Base-by-base conservation (phyloP, 2,888 invertebrate genomes). In the Heliconius charithonia region DNA sequence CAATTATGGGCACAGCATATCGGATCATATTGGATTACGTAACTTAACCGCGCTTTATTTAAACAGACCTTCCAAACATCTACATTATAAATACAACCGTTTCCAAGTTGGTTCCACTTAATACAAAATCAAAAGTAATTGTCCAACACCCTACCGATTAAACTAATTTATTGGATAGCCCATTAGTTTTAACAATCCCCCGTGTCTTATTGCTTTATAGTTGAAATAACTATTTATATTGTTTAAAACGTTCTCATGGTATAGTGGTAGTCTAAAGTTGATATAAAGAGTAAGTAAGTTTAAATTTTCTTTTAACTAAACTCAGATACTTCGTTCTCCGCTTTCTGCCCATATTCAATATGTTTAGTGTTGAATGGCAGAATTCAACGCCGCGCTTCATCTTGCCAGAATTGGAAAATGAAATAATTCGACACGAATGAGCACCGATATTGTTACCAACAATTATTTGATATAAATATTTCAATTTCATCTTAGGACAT, bases 71-170 rank as follows among this genome's bases (percentile, higher is more conserved):
- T n/a, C 4, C 12, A n/a, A 32, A 71, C 19, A 71, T 56, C 56
- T 71, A 56, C 29, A 29, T 29, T 56, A 56, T 56, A 72, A 56
- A 51, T n/a, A 51, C 59, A 51, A 51, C 1, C 51, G 22, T n/a
- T 16, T 25, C 37, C 59, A 62, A 63, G 9, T 74, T 41, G n/a
- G 41, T 74, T 37, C 62, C 74, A 74, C 63, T 74, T 63, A 74
- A 74, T 74, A 74, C 27, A 63, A 74, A 74, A 74, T 74, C 74
- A 74, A 74, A 74, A 74, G 74, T 74, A 74, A 74, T 74, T 74
- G 74, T 63, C 74, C 9, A 63, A 74, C 74, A 41, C 63, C 74
- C 74, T 62, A 74, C n/a, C 63, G 63, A 74, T 74, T 74, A 74
- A 74, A 63, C 74, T 62, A 74, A 74, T 74, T 74, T 74, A 74